Base-by-base conservation (phyloP, 2,888 invertebrate genomes). In the Amblyjoppa proteus region DNA sequence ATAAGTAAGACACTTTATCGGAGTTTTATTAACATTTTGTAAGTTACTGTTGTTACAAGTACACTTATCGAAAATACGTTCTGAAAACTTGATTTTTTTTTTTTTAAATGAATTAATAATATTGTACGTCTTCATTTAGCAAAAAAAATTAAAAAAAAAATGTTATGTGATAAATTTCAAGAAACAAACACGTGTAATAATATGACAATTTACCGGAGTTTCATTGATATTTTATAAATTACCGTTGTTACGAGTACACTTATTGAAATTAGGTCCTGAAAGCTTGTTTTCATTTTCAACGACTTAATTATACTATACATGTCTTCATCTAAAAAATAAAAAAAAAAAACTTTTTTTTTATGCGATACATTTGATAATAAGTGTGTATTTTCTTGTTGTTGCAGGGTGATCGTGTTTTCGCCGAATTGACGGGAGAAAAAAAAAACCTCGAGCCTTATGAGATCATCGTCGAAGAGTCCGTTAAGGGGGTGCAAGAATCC, bases 401-500 rank as follows among this genome's bases (percentile, higher is more conserved):
- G 1, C 86, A 86, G 86, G 82, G 78, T 28, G 6, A 51, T 58
- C 49, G 70, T 74, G 38, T 71, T 75, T 38, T 49, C 25, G 28
- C 41, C 49, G 58, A 70, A 66, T 28, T 25, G 69, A 34, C n/a
- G 61, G 66, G 13, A 11, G 13, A 11, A 49, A 66, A 68, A 66
- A 68, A 53, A 45, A 71, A 71, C 31, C 28, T 70, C 38, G 7
- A 58, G 77, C 69, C 78, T 9, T 74, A 86, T 87, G 86, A 82
- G 25, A 77, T 70, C 56, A 81, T 66, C 76, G 73, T 45, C 28
- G 74, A 58, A 45, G 58, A 74, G 4, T 77, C 53, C 16, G 58
- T 53, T 53, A 51, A 73, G 73, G 68, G 83, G 83, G 66, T 56
- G 51, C 66, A 58, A 76, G 66, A 73, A 75, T 85, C 81, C 86